Evolutionary conservation across 2,888 invertebrate species (phyloP), one percentile per base, ranked within the genome.

Genomic region (Allacma fusca): DNA sequence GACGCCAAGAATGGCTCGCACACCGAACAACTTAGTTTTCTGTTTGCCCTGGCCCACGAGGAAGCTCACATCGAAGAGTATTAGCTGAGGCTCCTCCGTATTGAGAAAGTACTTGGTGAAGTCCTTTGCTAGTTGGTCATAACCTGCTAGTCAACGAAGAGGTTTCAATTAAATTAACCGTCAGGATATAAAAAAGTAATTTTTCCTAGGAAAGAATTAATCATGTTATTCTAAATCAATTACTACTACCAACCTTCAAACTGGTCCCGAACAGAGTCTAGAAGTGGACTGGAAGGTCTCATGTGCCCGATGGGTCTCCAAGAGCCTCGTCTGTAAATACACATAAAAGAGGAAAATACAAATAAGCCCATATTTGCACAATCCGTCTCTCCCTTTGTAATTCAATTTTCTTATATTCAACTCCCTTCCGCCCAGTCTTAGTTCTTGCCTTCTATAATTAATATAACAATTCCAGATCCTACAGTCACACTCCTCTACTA

Each of bases 81-180:
- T 88, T 40, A 93, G 89, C 79, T 91, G 89, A 84, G 94, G 94
- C 79, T 92, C 91, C 85, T 94, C 93, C 84, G 90, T 91, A 87
- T 96, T 95, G 77, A 95, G 90, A 88, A 96, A 96, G 84, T 94
- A 94, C 84, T 92, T 89, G 12, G 95, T 94, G 87, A 96, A 96
- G 88, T 96, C 96, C 87, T 95, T 95, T 44, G 96, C 95, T 77
- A 96, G 89, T 86, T 95, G 95, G 87, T 96, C 96, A 88, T 96
- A 95, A 87, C 95, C 95, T 81, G 83, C 83, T 84, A 79, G 80
- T 77, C 65, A 78, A 80, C 75, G 21, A 79, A 81, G 79, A 76
- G 77, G 70, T 79, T 80, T 79, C 81, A 78, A 81, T 81, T 80
- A 82, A 80, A 75, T 80, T 79, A 62, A 43, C 76, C 16, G 69